Base-by-base conservation (phyloP, 2,113 vertebrate species). In the Sciurus niger region DNA sequence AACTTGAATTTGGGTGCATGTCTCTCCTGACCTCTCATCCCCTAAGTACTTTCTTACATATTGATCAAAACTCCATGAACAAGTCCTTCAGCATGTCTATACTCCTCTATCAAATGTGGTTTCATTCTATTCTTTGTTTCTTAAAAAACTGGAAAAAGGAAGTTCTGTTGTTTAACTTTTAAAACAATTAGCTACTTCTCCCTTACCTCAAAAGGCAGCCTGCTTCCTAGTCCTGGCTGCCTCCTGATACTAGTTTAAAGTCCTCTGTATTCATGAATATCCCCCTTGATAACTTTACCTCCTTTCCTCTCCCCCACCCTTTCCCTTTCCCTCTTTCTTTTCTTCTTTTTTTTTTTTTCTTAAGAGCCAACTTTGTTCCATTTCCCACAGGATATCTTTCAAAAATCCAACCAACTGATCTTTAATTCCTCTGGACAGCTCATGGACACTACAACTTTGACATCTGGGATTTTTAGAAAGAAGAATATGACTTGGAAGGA, bases 361-460 rank as follows among this genome's bases (percentile, higher is more conserved):
- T 51, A 77, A 91, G 48, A 89, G 22, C 11, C n/a, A 89, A 16
- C 55, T 63, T 51, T 87, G 43, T 46, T 70, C 65, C 77, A 84
- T 40, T 77, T 83, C 55, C 83, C 43, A 63, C 0, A 6, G 79
- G 55, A 79, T 24, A 46, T 60, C 63, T 84, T 80, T 85, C 55
- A n/a, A 68, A 93, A 96, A 84, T 9, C 43, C 63, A 25, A 83
- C 40, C 70, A 65, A 70, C 34, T 83, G n/a, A 65, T 77, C 43
- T 94, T 92, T 53, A 74, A 18, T 90, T 20, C 40, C 79, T 60
- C 72, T 79, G 70, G 48, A 70, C 90, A 84, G 55, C 8, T 89
- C 34, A 40, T 1, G 1, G 58, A 55, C 11, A 16, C 2, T 11
- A 58, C 34, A 11, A 68, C 34, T 96, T 76, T 9, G 77, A 43